Percentiles rank a stretch among this genome's conserved stretches.
phyloP scores from a whole-genome alignment of 2,888 invertebrate genomes.

The Coleophora flavipennella region DNA sequence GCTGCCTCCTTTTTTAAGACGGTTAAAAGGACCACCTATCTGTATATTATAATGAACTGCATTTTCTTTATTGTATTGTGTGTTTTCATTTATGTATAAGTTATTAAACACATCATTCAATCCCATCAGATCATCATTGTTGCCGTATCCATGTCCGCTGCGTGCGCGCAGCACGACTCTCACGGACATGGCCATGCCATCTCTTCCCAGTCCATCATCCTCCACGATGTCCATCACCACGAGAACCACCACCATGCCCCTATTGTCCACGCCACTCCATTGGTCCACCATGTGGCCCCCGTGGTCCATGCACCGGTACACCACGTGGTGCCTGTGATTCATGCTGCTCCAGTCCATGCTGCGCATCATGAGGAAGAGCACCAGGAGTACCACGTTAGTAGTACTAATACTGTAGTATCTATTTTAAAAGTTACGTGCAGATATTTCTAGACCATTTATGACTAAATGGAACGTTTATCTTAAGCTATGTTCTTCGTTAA shows the following conservation, averaged over 20 bases:
- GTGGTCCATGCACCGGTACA: conserved; percentile 5
- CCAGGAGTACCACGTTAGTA: conserved; percentile 38
- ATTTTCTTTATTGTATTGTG: no score
- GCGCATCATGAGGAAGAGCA: conserved; percentile 26
- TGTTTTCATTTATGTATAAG: neutral
- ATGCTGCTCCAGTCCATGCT: conserved; percentile 16
- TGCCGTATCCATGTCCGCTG: neutral
- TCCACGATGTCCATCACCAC: conserved; percentile 3
- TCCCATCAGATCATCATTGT: neutral
- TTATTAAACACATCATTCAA: neutral
- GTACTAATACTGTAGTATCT: neutral
- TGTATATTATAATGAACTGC: no score
- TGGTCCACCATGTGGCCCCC: conserved; percentile 12
- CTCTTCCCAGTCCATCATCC: conserved; percentile 17
- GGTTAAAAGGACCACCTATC: no score
- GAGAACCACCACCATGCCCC: neutral
- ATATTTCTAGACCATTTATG: no score
- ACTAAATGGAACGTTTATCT: no score
- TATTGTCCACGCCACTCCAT: neutral
- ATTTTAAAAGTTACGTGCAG: neutral
- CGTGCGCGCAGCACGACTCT: neutral
- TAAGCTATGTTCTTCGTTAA: no score
- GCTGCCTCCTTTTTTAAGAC: no score
- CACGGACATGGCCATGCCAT: conserved; percentile 17
- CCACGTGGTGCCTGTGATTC: conserved; percentile 9